Percentiles rank a stretch among this genome's conserved stretches.
Evolutionary conservation across 2,797 vertebrate genomes (phyloP).

Genomic region (Myotis myotis): DNA sequence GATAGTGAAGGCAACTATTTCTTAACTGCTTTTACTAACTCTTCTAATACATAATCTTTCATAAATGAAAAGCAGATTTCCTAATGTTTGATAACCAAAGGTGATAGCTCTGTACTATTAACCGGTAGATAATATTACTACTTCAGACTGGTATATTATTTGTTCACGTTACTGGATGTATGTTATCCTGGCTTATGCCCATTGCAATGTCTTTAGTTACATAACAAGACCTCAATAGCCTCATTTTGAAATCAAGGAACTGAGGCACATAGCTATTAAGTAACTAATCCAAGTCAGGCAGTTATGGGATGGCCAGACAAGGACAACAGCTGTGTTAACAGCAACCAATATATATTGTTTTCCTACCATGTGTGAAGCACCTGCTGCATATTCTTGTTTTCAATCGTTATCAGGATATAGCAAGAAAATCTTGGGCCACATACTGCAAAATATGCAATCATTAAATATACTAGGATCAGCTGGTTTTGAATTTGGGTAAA

Average conservation of each 20-base stretch:
- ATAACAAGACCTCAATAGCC: not conserved
- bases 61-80: not conserved
- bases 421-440: not conserved
- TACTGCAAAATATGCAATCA: not conserved
- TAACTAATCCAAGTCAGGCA: not conserved
- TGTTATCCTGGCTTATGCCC: not conserved
- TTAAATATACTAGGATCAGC: not conserved
- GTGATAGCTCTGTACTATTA: not conserved
- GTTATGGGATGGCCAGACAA: not conserved
- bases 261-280: not conserved
- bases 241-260: not conserved
- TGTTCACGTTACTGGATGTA: not conserved
- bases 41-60: not conserved
- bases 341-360: not conserved
- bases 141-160: not conserved
- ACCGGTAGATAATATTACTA: not conserved
- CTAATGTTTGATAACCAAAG: not conserved
- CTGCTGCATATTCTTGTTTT: not conserved
- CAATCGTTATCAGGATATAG: not conserved
- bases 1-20: not conserved
- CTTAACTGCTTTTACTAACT: not conserved
- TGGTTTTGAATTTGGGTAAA: not conserved
- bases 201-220: not conserved
- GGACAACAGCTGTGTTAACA: not conserved
- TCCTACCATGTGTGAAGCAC: not conserved